phyloP scores from a whole-genome alignment of 2,113 vertebrate species.

The Silurus asotus region DNA sequence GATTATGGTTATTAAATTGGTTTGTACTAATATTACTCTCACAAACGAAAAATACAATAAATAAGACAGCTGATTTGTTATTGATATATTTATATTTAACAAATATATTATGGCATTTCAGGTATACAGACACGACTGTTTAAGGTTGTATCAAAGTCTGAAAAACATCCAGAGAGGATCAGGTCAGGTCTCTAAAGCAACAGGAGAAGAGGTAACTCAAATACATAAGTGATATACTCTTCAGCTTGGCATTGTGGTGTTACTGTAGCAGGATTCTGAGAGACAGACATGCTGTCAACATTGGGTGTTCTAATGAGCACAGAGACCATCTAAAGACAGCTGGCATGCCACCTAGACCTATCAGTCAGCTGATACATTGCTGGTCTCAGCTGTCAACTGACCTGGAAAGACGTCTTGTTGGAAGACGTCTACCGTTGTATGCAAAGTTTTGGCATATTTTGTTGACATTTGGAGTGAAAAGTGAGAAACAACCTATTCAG shows the following conservation, averaged over 20 bases:
- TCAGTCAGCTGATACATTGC: neutral
- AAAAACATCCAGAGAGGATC: neutral
- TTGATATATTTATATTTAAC: neutral
- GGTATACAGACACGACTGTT: neutral
- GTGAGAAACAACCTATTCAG: neutral
- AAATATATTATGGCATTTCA: neutral
- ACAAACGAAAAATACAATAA: neutral
- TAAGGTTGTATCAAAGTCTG: neutral
- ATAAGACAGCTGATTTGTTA: neutral
- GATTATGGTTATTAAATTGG: too few species aligned
- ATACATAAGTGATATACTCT: neutral
- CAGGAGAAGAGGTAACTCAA: neutral
- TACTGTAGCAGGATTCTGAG: neutral
- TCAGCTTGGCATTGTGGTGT: neutral
- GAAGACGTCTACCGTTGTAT: neutral
- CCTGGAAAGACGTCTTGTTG: neutral
- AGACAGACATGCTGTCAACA: neutral
- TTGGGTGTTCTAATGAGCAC: neutral
- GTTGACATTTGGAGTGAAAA: neutral
- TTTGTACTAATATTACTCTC: too few species aligned
- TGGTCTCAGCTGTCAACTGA: neutral
- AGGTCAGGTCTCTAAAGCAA: neutral
- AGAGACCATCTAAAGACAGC: neutral
- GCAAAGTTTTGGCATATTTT: neutral
- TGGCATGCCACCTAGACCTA: slow-evolving; percentile 1